Conservation (phyloP, 2,888 invertebrate genomes). For the Agapostemon virescens region DNA sequence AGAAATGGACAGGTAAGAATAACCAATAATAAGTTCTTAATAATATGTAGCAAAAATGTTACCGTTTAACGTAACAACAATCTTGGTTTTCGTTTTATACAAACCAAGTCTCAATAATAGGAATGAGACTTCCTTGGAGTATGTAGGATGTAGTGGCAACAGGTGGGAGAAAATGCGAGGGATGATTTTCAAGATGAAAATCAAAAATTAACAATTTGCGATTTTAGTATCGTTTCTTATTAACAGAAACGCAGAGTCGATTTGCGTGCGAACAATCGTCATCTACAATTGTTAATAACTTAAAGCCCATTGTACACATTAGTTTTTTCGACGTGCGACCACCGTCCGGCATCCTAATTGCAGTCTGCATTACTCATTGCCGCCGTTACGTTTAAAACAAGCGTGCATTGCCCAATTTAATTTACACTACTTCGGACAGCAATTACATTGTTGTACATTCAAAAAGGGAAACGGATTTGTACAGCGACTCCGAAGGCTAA, state of each 20-base stretch:
- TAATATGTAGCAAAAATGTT: neutral
- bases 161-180: neutral
- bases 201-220: neutral
- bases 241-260: neutral
- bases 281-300: neutral
- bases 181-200: neutral
- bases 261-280: neutral
- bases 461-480: too few species aligned
- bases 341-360: too few species aligned
- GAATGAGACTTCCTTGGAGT: neutral
- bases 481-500: too few species aligned
- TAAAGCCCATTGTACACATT: too few species aligned
- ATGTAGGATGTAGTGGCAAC: neutral
- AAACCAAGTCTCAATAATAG: neutral
- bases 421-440: too few species aligned
- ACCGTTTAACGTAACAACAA: neutral
- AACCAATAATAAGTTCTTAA: neutral
- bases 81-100: neutral
- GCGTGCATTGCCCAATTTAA: too few species aligned
- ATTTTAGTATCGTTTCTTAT: neutral
- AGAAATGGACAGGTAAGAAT: constrained; percentile 79
- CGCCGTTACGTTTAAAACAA: too few species aligned
- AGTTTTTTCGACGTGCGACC: too few species aligned
- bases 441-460: too few species aligned
- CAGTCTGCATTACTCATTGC: too few species aligned